Base-by-base conservation (phyloP, 2,888 invertebrate genomes). In the Rhodophaea formosa region DNA sequence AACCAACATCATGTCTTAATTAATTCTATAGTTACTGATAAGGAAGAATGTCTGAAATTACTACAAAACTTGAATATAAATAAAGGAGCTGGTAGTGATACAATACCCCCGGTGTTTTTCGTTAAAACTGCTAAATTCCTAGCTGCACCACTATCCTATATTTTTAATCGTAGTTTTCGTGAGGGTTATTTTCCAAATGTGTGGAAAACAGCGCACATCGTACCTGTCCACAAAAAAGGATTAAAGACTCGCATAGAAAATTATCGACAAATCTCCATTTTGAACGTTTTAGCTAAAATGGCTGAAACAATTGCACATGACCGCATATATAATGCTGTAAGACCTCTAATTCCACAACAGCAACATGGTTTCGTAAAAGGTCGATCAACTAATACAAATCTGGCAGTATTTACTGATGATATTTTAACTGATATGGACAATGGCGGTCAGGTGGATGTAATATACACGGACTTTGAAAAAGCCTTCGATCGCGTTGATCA, bases 341-440 rank as follows among this genome's bases (percentile, higher is more conserved):
- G 3, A 16, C 5, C 15, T 3, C 14, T 8, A 15, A 16, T 45
- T 5, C 45, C 45, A 16, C 8, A 14, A 16, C 6, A 45, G 14
- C 45, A 45, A 45, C 45, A 45, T 45, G 45, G 45, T 16, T 45
- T 45, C 14, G 45, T 45, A 2, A 45, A 16, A 15, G 45, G 45
- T 16, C 15, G 15, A 5, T 14, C 15, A n/a, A n/a, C n/a, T n/a
- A n/a, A n/a, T n/a, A n/a, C n/a, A n/a, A n/a, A n/a, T n/a, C n/a
- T n/a, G n/a, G n/a, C n/a, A n/a, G n/a, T n/a, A n/a, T n/a, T n/a
- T n/a, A n/a, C n/a, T n/a, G n/a, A n/a, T n/a, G n/a, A n/a, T n/a
- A n/a, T n/a, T n/a, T n/a, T n/a, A n/a, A n/a, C n/a, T n/a, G n/a
- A n/a, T n/a, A n/a, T n/a, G n/a, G 30, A 30, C 7, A 30, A 30